Base-by-base conservation (phyloP, 1,140 invertebrate species). In the Bombus superbus region DNA sequence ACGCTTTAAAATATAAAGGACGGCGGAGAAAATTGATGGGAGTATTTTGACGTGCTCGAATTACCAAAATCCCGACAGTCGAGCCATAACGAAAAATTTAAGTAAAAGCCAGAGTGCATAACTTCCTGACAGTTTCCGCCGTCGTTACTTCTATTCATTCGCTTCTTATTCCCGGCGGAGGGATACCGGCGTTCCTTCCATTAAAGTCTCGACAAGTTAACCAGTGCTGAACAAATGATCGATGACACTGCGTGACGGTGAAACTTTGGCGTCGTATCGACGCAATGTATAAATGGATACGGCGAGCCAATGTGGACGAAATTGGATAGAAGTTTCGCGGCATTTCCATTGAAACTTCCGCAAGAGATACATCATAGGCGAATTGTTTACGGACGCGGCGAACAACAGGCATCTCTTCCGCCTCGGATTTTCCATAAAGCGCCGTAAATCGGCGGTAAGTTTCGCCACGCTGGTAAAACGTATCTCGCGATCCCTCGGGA, bases 301-400 rank as follows among this genome's bases (percentile, higher is more conserved):
- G 22, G 28, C 11, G 81, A 10, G n/a, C 10, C 22, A n/a, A 9
- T 35, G 59, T 40, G 28, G 57, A 62, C 59, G 53, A 86, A 83
- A 89, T 86, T 80, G 78, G 81, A 88, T 86, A 73, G 40, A 89
- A 89, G 77, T 89, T 89, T 66, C 18, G n/a, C 73, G 59, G 82
- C 38, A 47, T 85, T 90, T 87, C 78, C 74, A 82, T 89, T 82
- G 81, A 89, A 90, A 90, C 78, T 90, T 90, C 72, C 44, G 13
- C 69, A 77, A 89, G 64, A 40, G 78, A 89, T 90, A 72, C 69
- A 85, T 87, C 69, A 66, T 47, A 32, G 64, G 78, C 40, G 80
- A 66, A 90, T 85, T 89, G 74, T 81, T 89, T 86, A 74, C 78
- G 74, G 38, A 68, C 73, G n/a, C 32, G 22, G 42, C 44, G 38